phyloP scores from a whole-genome alignment of 2,888 invertebrate genomes.

The Chloroclysta siterata region DNA sequence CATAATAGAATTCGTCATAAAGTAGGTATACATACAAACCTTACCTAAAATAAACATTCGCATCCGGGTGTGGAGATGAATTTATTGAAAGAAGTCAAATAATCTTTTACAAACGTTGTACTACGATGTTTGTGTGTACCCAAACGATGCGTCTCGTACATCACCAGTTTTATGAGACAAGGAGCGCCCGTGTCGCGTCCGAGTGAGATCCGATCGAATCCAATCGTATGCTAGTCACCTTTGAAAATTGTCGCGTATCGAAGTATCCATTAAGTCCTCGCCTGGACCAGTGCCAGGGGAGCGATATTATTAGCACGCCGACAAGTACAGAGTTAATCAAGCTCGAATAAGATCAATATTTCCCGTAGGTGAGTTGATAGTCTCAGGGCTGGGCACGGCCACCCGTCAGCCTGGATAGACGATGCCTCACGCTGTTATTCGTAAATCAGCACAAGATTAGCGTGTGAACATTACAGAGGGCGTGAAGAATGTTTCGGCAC shows the following conservation, averaged over 20 bases:
- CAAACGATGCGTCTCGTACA: slow-evolving; percentile 1
- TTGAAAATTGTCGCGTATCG: slow-evolving; percentile 79
- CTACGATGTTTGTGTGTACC: not conserved
- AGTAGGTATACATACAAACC: no score
- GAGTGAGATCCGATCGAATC: slow-evolving; percentile 49
- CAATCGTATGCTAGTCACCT: slow-evolving; percentile 67
- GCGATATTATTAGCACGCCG: slow-evolving; percentile 81
- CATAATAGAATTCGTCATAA: no score
- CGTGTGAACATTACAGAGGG: slow-evolving; percentile 7
- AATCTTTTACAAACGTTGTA: not conserved
- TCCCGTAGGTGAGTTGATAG: slow-evolving; percentile 73
- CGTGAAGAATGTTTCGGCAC: slow-evolving; percentile 1
- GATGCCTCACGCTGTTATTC: slow-evolving; percentile 47
- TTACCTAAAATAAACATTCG: no score
- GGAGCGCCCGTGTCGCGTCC: slow-evolving; percentile 13
- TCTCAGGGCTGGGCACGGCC: slow-evolving; percentile 64
- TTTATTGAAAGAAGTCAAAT: not conserved
- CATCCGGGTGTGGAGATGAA: no score
- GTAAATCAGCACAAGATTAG: slow-evolving; percentile 43
- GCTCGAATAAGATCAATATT: slow-evolving; percentile 84
- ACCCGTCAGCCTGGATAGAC: slow-evolving; percentile 57
- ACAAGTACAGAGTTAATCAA: slow-evolving; percentile 83
- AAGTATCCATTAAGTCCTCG: slow-evolving; percentile 81
- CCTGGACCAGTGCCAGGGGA: slow-evolving; percentile 79
- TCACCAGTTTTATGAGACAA: slow-evolving; percentile 17